These are phyloP conservation scores for Ferrisia virgata DNA, from an alignment of 2,888 invertebrate genomes.

Conservation along the genomic window DNA sequence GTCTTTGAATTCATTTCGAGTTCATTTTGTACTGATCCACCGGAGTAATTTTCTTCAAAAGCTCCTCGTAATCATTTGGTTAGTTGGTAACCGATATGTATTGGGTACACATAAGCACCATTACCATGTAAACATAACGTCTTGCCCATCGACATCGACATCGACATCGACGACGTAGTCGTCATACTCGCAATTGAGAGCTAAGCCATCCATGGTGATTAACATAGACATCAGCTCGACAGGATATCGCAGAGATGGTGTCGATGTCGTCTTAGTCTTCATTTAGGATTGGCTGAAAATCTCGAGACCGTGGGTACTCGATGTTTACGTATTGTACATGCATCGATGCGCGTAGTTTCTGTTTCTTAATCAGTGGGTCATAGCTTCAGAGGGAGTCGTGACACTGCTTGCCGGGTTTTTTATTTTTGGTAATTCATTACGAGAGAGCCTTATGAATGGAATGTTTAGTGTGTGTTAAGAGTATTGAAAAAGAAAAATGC, in stretches of 20 bases:
- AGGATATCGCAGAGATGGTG: background rate
- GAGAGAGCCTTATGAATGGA: background rate
- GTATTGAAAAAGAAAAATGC: background rate
- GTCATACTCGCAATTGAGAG: background rate
- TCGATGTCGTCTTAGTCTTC: no score
- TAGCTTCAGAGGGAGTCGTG: slow-evolving; percentile 3
- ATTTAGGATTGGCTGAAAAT: no score
- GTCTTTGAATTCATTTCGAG: no score
- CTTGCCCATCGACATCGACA: no score
- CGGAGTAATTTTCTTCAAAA: no score
- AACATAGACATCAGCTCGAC: background rate
- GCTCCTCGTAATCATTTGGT: no score
- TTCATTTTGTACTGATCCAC: no score
- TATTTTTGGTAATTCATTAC: background rate
- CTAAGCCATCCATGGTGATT: background rate
- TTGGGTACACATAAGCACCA: no score
- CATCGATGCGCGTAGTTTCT: background rate
- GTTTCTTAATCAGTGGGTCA: slow-evolving; percentile 9
- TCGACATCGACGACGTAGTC: no score
- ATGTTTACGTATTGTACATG: background rate
- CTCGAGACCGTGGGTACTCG: no score
- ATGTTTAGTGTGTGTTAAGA: background rate
- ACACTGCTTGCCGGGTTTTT: background rate
- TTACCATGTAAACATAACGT: no score
- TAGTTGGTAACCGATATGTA: no score